Conservation (phyloP, 2,888 invertebrate species). For the Erebia palarica region DNA sequence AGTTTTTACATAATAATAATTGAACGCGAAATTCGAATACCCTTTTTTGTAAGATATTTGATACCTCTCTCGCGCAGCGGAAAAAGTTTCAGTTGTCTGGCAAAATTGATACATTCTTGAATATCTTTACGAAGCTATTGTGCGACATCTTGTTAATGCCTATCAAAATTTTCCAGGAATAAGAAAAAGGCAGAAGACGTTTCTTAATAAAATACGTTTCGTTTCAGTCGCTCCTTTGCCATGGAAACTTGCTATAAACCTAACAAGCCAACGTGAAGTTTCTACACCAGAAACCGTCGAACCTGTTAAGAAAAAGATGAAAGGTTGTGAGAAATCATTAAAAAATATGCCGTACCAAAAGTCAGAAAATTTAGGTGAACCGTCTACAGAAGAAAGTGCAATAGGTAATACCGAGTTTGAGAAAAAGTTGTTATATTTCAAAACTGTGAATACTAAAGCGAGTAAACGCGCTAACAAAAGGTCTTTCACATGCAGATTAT, state of each 20-base stretch:
- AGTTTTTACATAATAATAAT: too few species aligned
- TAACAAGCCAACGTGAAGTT: neutral
- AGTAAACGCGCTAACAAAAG: neutral
- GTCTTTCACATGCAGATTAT: neutral
- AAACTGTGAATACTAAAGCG: neutral
- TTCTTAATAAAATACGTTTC: neutral
- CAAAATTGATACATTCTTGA: too few species aligned
- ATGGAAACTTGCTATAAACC: neutral
- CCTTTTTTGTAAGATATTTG: too few species aligned
- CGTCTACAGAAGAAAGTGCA: neutral
- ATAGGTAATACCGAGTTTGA: neutral
- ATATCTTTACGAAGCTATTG: neutral
- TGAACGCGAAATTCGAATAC: too few species aligned
- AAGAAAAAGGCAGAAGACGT: neutral
- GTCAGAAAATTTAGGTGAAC: neutral
- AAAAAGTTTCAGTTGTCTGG: too few species aligned
- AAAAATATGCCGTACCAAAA: neutral
- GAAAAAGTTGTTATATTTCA: neutral
- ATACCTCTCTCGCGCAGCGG: too few species aligned
- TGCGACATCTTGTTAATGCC: neutral
- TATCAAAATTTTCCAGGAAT: neutral
- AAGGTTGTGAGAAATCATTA: neutral
- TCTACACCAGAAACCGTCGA: neutral
- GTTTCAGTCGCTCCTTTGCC: conserved; percentile 14
- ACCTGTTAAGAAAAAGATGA: neutral